A percentile compares a stretch with the other conserved stretches of the same genome.
These are phyloP conservation scores for Lagopus muta DNA, from an alignment of 2,113 vertebrate species.

Conservation along the genomic window DNA sequence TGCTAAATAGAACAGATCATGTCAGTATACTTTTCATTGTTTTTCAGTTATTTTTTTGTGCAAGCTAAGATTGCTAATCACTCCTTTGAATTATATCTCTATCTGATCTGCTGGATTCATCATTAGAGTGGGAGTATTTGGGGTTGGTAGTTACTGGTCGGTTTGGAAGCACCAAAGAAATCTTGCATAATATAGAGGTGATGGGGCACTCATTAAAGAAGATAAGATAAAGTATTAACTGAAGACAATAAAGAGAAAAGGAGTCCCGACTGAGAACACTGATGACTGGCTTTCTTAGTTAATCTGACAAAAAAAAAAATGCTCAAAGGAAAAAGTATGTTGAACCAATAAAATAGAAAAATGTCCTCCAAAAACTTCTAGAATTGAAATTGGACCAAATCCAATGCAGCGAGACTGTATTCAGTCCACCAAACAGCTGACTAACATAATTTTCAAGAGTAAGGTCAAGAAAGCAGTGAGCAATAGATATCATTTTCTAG, in stretches of 20 bases:
- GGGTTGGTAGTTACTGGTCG: constrained; percentile 13
- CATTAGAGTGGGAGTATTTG: constrained; percentile 27
- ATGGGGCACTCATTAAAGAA: constrained; percentile 51
- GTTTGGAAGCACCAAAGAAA: constrained; percentile 24
- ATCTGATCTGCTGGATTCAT: constrained; percentile 30
- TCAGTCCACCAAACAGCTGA: background rate
- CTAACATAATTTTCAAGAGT: constrained; percentile 3
- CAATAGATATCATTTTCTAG: background rate
- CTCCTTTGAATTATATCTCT: constrained; percentile 56
- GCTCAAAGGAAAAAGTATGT: background rate
- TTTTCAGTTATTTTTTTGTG: background rate
- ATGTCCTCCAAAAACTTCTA: background rate
- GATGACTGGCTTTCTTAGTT: background rate
- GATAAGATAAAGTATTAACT: background rate
- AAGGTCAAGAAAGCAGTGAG: constrained; percentile 37
- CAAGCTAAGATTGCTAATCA: constrained; percentile 28
- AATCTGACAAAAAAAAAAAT: background rate
- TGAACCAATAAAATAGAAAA: background rate
- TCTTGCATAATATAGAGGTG: constrained; percentile 8
- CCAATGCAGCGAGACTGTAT: background rate
- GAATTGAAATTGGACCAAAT: background rate
- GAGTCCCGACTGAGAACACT: background rate
- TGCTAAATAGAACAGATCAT: constrained; percentile 66
- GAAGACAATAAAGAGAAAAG: background rate
- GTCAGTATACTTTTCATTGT: constrained; percentile 47